Evolutionary conservation across 2,888 invertebrate genomes (phyloP).

Genomic region (Acleris cristana): DNA sequence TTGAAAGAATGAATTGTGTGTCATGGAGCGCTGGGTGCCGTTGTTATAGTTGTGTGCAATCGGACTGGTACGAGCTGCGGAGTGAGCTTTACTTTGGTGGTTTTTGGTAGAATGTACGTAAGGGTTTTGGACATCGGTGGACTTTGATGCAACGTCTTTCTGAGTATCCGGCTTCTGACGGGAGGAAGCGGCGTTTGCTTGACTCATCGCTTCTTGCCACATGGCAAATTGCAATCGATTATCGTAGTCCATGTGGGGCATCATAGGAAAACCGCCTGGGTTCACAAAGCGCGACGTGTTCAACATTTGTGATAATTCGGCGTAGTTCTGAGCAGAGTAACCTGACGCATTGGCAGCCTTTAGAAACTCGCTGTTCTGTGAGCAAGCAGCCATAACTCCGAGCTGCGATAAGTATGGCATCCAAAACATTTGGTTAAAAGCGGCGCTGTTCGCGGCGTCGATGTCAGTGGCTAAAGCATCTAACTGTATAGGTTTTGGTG

Average conservation of each 20-base stretch:
- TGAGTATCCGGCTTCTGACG: conserved; percentile 61
- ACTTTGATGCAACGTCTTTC: conserved; percentile 67
- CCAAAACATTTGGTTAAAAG: conserved; percentile 90
- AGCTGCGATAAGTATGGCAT: conserved; percentile 87
- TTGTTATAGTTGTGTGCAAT: conserved; percentile 72
- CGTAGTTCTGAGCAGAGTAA: conserved; percentile 74
- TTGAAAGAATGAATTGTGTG: conserved; percentile 65
- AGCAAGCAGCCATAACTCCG: conserved; percentile 84
- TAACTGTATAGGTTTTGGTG: conserved; percentile 67
- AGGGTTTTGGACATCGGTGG: conserved; percentile 71
- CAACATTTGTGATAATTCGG: conserved; percentile 81
- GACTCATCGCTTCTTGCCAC: conserved; percentile 88
- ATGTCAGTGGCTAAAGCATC: conserved; percentile 85
- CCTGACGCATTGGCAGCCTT: conserved; percentile 82
- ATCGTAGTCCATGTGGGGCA: conserved; percentile 79
- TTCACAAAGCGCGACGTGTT: conserved; percentile 74
- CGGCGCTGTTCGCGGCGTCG: conserved; percentile 87
- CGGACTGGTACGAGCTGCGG: conserved; percentile 79
- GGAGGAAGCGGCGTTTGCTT: conserved; percentile 68
- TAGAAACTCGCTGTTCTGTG: conserved; percentile 83
- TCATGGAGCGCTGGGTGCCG: conserved; percentile 63
- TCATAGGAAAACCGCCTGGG: conserved; percentile 69
- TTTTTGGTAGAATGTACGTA: conserved; percentile 75
- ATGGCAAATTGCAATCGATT: conserved; percentile 85
- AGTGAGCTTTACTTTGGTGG: conserved; percentile 68